Base-by-base conservation (phyloP, 2,888 invertebrate genomes). In the Criorhina ranunculi region DNA sequence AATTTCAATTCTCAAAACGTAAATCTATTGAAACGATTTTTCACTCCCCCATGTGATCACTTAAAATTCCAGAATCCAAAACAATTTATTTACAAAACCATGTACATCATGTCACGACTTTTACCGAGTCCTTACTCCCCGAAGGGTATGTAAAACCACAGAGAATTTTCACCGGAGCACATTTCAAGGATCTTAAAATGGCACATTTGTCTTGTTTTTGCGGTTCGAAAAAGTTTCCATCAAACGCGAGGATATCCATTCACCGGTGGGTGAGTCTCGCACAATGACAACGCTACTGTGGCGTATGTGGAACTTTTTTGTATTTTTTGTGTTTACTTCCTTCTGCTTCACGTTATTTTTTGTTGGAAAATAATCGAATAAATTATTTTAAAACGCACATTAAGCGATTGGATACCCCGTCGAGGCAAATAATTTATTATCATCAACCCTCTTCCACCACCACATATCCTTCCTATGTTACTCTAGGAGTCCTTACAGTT, bases 81-180 rank as follows among this genome's bases (percentile, higher is more conserved):
- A 62, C 62, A 62, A 62, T 62, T 44, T 62, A 62, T 62, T 62
- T 62, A 44, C 62, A 46, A 1, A 62, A 15, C 15, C 44, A 29
- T 46, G 62, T 17, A 46, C 24, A 62, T 7, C 62, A 59, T 59
- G 59, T 46, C 62, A 31, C 37, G 37, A 57, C 37, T 15, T 51
- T 29, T 4, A 0, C 3, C 37, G 4, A 24, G 24, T 19, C 5
- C 19, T 11, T 11, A 9, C 8, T 5, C 31, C 37, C 33, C 9
- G 6, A 0, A 15, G 33, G 9, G 33, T 33, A 46, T 59, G 62
- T 44, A 17, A 44, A 62, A 62, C 29, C 62, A 42, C 44, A 44
- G 15, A 62, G 6, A 62, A 42, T 59, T 29, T 59, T 42, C 12
- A 33, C n/a, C 53, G 24, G 2, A 37, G 49, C 6, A 49, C 24